Conservation (phyloP, 1,140 invertebrate genomes). For the Cherax quadricarinatus region DNA sequence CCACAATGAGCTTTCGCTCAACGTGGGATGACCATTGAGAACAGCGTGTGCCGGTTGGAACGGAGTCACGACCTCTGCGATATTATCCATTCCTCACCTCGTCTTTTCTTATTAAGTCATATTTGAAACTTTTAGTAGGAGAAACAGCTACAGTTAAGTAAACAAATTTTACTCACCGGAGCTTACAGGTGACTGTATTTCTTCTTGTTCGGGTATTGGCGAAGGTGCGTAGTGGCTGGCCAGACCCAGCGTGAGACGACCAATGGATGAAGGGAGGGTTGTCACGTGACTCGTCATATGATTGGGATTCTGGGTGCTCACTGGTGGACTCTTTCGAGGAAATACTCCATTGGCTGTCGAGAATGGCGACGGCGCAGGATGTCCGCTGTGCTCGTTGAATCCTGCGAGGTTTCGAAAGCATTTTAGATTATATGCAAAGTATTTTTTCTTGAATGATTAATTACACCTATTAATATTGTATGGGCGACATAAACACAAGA, state of each 20-base stretch:
- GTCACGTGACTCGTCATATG: slow-evolving; percentile 72
- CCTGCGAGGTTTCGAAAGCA: slow-evolving; percentile 5
- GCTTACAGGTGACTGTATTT: slow-evolving; percentile 69
- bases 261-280: slow-evolving; percentile 65
- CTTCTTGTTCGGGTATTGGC: slow-evolving; percentile 68
- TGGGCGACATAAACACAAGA: neutral
- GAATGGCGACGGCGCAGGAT: slow-evolving; percentile 56
- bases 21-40: too few relatives aligned
- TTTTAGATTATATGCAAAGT: neutral
- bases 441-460: neutral
- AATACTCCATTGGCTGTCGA: slow-evolving; percentile 59
- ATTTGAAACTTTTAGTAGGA: too few relatives aligned
- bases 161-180: slow-evolving; percentile 55
- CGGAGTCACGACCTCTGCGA: too few relatives aligned
- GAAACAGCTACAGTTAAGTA: too few relatives aligned
- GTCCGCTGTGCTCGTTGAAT: slow-evolving; percentile 65
- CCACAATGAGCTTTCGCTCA: too few relatives aligned
- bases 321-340: slow-evolving; percentile 67
- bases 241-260: slow-evolving; percentile 64
- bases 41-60: too few relatives aligned
- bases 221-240: slow-evolving; percentile 64
- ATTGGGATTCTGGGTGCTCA: slow-evolving; percentile 56
- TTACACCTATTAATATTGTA: neutral
- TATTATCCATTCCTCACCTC: too few relatives aligned
- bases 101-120: too few relatives aligned